Evolutionary conservation across 2,888 invertebrate species (phyloP).

Genomic region (Euplagia quadripunctaria): DNA sequence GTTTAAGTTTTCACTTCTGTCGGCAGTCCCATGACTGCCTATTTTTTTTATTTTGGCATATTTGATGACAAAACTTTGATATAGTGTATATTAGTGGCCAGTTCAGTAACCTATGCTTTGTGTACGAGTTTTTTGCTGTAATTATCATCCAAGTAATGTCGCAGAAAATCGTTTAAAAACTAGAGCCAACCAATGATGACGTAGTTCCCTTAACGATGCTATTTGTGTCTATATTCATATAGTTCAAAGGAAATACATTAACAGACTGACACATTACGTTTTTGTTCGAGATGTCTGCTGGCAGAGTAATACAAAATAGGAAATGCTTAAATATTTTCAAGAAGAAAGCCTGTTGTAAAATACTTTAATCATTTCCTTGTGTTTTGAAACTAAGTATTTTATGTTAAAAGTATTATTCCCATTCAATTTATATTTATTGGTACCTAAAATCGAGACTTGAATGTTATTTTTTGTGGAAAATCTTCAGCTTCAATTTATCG

Average conservation of each 20-base stretch:
- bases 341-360: background rate
- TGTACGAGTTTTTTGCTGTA: background rate
- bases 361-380: too few relatives aligned
- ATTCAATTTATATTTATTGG: too few relatives aligned
- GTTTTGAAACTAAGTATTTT: too few relatives aligned
- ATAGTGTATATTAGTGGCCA: too few relatives aligned
- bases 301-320: background rate
- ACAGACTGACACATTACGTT: background rate
- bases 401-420: too few relatives aligned
- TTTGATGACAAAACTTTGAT: too few relatives aligned
- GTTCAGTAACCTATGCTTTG: background rate
- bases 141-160: background rate
- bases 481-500: too few relatives aligned
- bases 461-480: too few relatives aligned
- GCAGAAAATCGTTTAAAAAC: constrained; percentile 1
- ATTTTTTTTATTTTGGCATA: too few relatives aligned
- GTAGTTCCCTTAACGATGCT: constrained; percentile 1
- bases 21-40: too few relatives aligned
- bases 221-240: background rate
- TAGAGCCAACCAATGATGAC: background rate
- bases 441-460: too few relatives aligned
- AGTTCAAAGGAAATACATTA: background rate
- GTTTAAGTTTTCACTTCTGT: too few relatives aligned
- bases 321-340: background rate
- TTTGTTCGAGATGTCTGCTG: background rate